Conservation (phyloP, 2,888 invertebrate species). For the Trichopria drosophilae region DNA sequence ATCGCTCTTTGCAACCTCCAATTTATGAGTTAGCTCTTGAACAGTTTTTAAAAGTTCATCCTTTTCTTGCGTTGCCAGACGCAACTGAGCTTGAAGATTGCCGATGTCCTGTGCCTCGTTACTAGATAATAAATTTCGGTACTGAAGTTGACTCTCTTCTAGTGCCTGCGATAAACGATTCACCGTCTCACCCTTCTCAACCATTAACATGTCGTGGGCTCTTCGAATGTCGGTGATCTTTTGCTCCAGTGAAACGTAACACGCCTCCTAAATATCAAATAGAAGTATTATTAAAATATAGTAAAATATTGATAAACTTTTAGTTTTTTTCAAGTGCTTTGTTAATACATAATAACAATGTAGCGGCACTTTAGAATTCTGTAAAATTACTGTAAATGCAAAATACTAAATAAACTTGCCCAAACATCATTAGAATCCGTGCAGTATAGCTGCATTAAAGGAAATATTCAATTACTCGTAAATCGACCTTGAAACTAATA, state of each 20-base stretch:
- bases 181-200: conserved; percentile 67
- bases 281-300: background rate
- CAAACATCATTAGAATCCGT: too few relatives aligned
- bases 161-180: conserved; percentile 66
- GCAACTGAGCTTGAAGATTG: conserved; percentile 61
- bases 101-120: conserved; percentile 60
- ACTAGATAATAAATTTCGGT: conserved; percentile 57
- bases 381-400: background rate
- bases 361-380: background rate
- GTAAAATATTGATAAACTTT: too few relatives aligned
- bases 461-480: background rate
- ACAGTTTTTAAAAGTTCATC: conserved; percentile 57
- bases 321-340: too few relatives aligned
- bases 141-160: conserved; percentile 64
- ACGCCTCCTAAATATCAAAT: conserved; percentile 42
- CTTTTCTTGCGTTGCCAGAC: conserved; percentile 61
- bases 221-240: conserved; percentile 61
- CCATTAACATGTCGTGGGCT: conserved; percentile 65
- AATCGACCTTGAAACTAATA: background rate
- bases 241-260: conserved; percentile 46
- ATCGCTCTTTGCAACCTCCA: conserved; percentile 47
- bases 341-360: too few relatives aligned
- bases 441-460: too few relatives aligned
- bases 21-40: conserved; percentile 50
- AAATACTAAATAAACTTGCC: too few relatives aligned